Evolutionary conservation across 2,797 vertebrate species (phyloP), one percentile per base, ranked within the genome.

Genomic region (Mus caroli): DNA sequence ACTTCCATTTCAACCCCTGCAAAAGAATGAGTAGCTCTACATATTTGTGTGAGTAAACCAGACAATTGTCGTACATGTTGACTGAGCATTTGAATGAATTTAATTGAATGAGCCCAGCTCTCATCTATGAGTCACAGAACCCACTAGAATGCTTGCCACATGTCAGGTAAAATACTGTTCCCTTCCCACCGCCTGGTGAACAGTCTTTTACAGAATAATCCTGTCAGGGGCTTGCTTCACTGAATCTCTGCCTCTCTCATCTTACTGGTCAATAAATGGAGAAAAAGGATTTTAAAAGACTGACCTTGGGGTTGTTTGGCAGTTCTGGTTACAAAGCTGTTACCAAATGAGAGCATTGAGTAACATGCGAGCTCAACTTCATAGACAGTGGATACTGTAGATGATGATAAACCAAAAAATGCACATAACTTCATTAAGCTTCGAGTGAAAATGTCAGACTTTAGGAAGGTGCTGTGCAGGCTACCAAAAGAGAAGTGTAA

Each of bases 41-140:
- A 24, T 82, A 88, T 69, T 28, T 76, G 6, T 52, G 76, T 95
- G 50, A 95, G 67, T 56, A 88, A 80, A n/a, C n/a, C 34, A 96
- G 96, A 92, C 19, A 2, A 50, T 64, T 78, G 54, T 92, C 24
- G 77, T 86, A 83, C 78, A 71, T 77, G 34, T 75, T 86, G 34
- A 90, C 1, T 86, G 8, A 58, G 54, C 78, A 64, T 62, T 46
- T 83, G 83, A 90, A 84, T 84, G 82, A 83, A 75, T 92, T 37
- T 89, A 64, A 96, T 60, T 34, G 17, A 94, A 77, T 77, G 34
- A 80, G 73, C 93, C 71, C 43, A 88, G 8, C 28, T 86, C 54
- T 89, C 77, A 60, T n/a, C n/a, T 86, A 52, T 90, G 62, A 73
- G 84, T 52, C 84, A 77, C 17, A 89, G 46, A 13, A 80, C 40